These are phyloP conservation scores for Paratilapia polleni DNA, from an alignment of 2,113 vertebrate genomes.

Conservation along the genomic window DNA sequence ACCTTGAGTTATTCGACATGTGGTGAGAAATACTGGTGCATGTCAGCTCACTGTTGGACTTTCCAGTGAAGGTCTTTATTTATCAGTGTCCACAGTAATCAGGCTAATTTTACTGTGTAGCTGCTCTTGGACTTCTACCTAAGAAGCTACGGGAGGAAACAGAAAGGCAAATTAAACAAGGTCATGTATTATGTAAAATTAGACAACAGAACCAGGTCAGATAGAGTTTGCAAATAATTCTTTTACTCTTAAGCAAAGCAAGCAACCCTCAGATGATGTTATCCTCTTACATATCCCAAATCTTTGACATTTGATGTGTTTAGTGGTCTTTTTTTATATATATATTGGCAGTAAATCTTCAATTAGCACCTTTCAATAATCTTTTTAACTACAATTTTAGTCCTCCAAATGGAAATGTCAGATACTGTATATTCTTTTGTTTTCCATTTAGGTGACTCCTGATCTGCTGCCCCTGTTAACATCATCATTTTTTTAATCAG, in stretches of 20 bases:
- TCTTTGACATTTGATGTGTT: background rate
- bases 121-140: constrained; percentile 25
- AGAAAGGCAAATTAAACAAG: constrained; percentile 12
- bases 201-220: constrained; percentile 20
- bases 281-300: background rate
- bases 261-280: background rate
- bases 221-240: background rate
- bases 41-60: constrained; percentile 49
- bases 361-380: background rate
- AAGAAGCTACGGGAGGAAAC: constrained; percentile 7
- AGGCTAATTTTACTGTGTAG: constrained; percentile 43
- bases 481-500: background rate
- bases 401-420: background rate
- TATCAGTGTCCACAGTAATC: constrained; percentile 52
- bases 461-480: background rate
- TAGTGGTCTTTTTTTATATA: too few relatives aligned
- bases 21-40: constrained; percentile 25
- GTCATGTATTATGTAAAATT: constrained; percentile 35
- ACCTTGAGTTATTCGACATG: constrained; percentile 52
- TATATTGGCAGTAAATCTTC: background rate
- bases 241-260: background rate
- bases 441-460: background rate
- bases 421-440: background rate
- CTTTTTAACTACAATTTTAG: rapidly evolving
- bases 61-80: constrained; percentile 51